These are phyloP conservation scores for Polydrusus tereticollis DNA, from an alignment of 2,888 invertebrate species.

Conservation along the genomic window DNA sequence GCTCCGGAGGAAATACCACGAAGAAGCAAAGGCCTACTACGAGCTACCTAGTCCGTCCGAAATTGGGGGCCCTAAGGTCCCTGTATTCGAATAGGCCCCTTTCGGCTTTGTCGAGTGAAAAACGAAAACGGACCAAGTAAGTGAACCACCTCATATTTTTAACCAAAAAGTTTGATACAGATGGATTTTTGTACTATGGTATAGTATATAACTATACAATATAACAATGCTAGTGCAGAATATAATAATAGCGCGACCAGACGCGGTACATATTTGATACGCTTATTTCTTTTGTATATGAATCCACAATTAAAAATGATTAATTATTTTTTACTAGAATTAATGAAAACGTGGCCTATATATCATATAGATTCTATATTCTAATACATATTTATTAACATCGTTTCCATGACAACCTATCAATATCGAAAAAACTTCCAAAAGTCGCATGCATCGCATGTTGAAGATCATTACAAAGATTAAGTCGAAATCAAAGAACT, in stretches of 20 bases:
- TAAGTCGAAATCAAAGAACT: background rate
- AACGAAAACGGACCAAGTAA: constrained; percentile 64
- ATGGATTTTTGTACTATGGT: too few relatives aligned
- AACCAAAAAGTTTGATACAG: too few relatives aligned
- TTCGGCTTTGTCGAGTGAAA: constrained; percentile 59
- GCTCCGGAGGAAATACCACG: constrained; percentile 26
- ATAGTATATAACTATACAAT: too few relatives aligned
- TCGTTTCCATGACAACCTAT: constrained; percentile 17
- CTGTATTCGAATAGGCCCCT: constrained; percentile 59
- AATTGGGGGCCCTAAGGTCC: constrained; percentile 60
- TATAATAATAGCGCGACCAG: too few relatives aligned
- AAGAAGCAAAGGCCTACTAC: constrained; percentile 49
- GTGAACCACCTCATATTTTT: too few relatives aligned
- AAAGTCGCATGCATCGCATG: constrained; percentile 20
- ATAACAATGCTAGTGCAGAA: too few relatives aligned
- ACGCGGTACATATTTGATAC: too few relatives aligned
- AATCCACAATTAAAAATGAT: too few relatives aligned
- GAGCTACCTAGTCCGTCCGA: constrained; percentile 63
- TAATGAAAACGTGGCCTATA: too few relatives aligned
- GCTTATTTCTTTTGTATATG: too few relatives aligned
- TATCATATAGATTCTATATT: too few relatives aligned
- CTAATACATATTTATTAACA: background rate
- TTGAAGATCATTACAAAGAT: constrained; percentile 17
- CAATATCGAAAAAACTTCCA: constrained; percentile 32
- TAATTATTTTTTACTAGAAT: too few relatives aligned